These are phyloP conservation scores for Hiodon alosoides DNA, from an alignment of 2,113 vertebrate genomes.

Conservation along the genomic window DNA sequence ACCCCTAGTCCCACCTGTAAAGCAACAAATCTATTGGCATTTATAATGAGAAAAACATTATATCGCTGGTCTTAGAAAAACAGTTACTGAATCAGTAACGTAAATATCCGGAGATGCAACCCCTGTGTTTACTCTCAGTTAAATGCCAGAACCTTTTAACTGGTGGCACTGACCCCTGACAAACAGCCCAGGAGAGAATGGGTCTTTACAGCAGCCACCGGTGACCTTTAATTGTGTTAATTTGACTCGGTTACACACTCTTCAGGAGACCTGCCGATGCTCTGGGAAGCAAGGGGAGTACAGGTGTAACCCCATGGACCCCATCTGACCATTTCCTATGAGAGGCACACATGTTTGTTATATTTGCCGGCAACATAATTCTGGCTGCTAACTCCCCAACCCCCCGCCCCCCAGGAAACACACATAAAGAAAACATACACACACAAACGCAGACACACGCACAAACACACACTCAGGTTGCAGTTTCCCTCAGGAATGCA, in stretches of 20 bases:
- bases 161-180: slow-evolving; percentile 51
- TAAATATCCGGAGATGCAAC: slow-evolving; percentile 36
- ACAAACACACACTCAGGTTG: slow-evolving; percentile 43
- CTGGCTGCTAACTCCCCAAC: not conserved
- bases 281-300: slow-evolving; percentile 8
- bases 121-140: slow-evolving; percentile 44
- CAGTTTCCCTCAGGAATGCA: slow-evolving; percentile 47
- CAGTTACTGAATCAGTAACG: slow-evolving; percentile 25
- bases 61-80: not conserved
- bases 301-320: slow-evolving; percentile 41
- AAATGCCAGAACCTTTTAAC: slow-evolving; percentile 53
- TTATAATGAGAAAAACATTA: not conserved
- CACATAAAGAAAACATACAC: slow-evolving; percentile 27
- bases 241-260: slow-evolving; percentile 39
- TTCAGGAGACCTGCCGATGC: slow-evolving; percentile 28
- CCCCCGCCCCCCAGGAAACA: not conserved
- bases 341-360: not conserved
- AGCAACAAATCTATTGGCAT: not conserved
- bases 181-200: slow-evolving; percentile 48
- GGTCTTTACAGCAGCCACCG: slow-evolving; percentile 47
- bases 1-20: not conserved
- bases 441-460: slow-evolving; percentile 41
- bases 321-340: slow-evolving; percentile 29
- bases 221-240: slow-evolving; percentile 56
- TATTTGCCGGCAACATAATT: not conserved